Percentiles rank a stretch among this genome's conserved stretches.
Conservation (phyloP, 2,888 invertebrate genomes). For the Taphrorychus bicolor region DNA sequence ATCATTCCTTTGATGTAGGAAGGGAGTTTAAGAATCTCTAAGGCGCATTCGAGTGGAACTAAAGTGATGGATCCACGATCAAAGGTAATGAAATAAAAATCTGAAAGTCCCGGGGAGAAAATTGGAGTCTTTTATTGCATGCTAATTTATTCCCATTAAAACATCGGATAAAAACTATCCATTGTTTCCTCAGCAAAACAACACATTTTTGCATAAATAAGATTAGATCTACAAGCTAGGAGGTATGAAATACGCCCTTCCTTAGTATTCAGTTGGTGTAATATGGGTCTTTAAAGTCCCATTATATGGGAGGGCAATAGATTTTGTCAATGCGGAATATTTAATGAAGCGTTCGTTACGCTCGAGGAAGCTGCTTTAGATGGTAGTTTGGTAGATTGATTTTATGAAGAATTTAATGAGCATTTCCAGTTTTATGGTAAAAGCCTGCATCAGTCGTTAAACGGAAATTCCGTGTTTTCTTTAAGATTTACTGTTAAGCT, state of each 20-base stretch:
- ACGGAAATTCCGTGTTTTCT: too few species aligned
- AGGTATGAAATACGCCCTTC: conserved; percentile 1
- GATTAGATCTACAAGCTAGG: conserved; percentile 4
- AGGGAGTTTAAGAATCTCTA: background rate
- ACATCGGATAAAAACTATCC: background rate
- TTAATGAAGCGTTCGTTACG: conserved; percentile 3
- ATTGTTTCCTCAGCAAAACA: background rate
- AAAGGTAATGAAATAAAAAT: too few species aligned
- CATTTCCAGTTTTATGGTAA: background rate
- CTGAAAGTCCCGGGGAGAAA: too few species aligned
- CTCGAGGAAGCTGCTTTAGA: background rate
- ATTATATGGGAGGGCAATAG: background rate
- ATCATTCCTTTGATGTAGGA: background rate
- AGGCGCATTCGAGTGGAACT: background rate
- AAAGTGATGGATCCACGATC: too few species aligned
- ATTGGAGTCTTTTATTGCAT: too few species aligned
- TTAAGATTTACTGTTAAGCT: too few species aligned
- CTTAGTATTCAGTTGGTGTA: conserved; percentile 9
- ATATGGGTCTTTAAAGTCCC: conserved; percentile 3
- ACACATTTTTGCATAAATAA: background rate
- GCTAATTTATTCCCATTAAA: background rate
- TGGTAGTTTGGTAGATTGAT: background rate
- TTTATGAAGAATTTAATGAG: background rate
- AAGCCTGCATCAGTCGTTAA: too few species aligned
- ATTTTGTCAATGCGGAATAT: conserved; percentile 7